phyloP scores from a whole-genome alignment of 2,113 vertebrate species.

The Platichthys stellatus region DNA sequence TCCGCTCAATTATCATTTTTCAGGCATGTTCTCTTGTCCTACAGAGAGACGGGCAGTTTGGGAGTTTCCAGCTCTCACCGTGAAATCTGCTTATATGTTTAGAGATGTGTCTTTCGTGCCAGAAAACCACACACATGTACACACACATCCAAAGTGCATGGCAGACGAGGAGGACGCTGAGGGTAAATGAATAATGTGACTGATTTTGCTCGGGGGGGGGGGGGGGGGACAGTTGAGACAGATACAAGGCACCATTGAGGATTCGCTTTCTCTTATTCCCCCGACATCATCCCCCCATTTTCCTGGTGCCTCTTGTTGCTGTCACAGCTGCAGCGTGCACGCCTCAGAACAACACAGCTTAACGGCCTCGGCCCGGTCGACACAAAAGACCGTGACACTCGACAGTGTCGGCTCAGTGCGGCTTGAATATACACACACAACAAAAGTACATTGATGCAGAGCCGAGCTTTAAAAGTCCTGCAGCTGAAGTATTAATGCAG shows the following conservation, averaged over 20 bases:
- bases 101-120: not conserved
- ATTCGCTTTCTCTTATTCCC: conserved; percentile 38
- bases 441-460: no score
- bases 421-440: no score
- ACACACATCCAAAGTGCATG: not conserved
- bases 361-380: not conserved
- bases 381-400: conserved; percentile 10
- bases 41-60: conserved; percentile 50
- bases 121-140: not conserved
- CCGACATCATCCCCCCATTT: conserved; percentile 32
- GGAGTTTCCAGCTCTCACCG: conserved; percentile 50
- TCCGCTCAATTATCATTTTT: conserved; percentile 72
- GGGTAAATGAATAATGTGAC: conserved; percentile 18
- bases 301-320: conserved; percentile 22
- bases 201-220: conserved; percentile 26
- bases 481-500: no score
- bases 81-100: conserved; percentile 37
- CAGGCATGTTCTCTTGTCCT: conserved; percentile 45
- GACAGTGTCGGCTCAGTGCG: conserved; percentile 4
- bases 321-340: conserved; percentile 63
- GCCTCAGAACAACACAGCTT: conserved; percentile 16
- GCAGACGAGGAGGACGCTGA: not conserved
- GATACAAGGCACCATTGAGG: conserved; percentile 63
- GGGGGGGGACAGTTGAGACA: conserved; percentile 26
- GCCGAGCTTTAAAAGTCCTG: no score